phyloP scores from a whole-genome alignment of 2,113 vertebrate species.

The Pungitius pungitius region DNA sequence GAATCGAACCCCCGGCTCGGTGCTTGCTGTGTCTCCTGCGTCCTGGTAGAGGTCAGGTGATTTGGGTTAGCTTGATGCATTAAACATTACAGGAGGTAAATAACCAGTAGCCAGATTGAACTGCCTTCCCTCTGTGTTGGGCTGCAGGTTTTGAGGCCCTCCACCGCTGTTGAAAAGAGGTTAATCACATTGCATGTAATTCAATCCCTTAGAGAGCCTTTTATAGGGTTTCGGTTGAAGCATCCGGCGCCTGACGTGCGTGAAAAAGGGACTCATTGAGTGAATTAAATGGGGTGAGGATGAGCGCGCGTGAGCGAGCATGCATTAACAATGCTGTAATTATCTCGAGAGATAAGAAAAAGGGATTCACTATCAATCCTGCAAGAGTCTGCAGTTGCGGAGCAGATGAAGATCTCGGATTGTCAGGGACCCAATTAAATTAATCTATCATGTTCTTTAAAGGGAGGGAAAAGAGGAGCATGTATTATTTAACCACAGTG shows the following conservation, averaged over 20 bases:
- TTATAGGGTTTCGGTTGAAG: slow-evolving; percentile 30
- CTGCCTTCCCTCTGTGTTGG: neutral
- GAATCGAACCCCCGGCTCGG: slow-evolving; percentile 30
- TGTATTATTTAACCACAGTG: slow-evolving; percentile 63
- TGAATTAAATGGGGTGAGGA: slow-evolving; percentile 31
- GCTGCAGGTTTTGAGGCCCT: slow-evolving; percentile 6
- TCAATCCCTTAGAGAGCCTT: slow-evolving; percentile 31
- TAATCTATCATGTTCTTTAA: slow-evolving; percentile 61
- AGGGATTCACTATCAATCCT: slow-evolving; percentile 59
- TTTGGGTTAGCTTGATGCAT: neutral
- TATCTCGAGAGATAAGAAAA: slow-evolving; percentile 59
- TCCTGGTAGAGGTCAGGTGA: slow-evolving; percentile 49
- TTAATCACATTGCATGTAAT: slow-evolving; percentile 52
- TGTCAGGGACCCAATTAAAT: slow-evolving; percentile 57
- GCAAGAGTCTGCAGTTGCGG: slow-evolving; percentile 17
- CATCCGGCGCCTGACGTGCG: neutral
- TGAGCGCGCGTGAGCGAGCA: slow-evolving; percentile 17
- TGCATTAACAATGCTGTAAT: slow-evolving; percentile 57
- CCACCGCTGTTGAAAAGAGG: slow-evolving; percentile 2
- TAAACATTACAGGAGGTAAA: neutral
- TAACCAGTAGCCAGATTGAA: neutral
- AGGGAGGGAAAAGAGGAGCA: slow-evolving; percentile 31
- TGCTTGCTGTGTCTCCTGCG: slow-evolving; percentile 16
- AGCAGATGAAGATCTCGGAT: slow-evolving; percentile 60
- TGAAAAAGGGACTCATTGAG: slow-evolving; percentile 7